phyloP scores from a whole-genome alignment of 2,113 vertebrate genomes.

The Podilymbus podiceps region DNA sequence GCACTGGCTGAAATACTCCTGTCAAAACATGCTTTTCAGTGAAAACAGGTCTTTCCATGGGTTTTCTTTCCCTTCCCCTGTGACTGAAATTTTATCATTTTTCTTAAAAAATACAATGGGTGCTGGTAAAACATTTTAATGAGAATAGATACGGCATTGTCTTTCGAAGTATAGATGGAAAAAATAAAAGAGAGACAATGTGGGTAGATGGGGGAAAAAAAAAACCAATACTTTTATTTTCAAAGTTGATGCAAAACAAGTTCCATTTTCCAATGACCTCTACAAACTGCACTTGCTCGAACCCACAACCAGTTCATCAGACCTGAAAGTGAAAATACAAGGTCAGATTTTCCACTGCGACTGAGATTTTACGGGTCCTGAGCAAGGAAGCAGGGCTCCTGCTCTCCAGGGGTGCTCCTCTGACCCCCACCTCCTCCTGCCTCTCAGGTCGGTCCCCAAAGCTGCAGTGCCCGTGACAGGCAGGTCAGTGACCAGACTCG shows the following conservation, averaged over 20 bases:
- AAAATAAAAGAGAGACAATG: background rate
- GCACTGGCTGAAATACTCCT: background rate
- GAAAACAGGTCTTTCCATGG: background rate
- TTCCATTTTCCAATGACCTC: background rate
- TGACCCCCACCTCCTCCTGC: background rate
- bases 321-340: background rate
- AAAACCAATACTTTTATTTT: background rate
- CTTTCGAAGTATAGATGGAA: background rate
- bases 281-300: background rate
- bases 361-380: rapidly evolving
- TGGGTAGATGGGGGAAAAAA: background rate
- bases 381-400: background rate
- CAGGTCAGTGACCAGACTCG: background rate
- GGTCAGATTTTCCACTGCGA: background rate
- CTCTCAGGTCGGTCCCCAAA: background rate
- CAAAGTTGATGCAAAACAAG: background rate
- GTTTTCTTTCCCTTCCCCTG: background rate
- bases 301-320: background rate
- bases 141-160: background rate
- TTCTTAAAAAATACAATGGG: background rate
- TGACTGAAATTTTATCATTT: background rate
- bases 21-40: background rate
- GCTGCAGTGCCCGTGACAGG: rapidly evolving
- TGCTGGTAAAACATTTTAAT: background rate
- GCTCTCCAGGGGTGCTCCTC: background rate